Evolutionary conservation across 2,113 vertebrate genomes (phyloP).

Genomic region (Poeciliopsis turrubarensis): DNA sequence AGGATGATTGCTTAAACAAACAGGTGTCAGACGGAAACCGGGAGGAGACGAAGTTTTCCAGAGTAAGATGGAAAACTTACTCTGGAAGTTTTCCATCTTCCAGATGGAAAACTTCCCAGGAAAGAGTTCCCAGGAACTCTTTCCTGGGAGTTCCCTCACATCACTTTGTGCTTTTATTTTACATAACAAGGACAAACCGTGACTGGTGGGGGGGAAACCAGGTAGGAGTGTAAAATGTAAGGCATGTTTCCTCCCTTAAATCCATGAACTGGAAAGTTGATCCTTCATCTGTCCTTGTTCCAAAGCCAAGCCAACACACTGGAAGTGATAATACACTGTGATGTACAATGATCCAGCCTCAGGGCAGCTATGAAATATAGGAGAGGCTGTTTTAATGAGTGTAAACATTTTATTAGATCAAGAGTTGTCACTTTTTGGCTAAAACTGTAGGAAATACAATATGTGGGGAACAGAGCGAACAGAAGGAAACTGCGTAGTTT

Average conservation of each 20-base stretch:
- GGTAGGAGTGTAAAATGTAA: neutral
- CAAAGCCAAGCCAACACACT: neutral
- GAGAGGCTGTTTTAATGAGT: neutral
- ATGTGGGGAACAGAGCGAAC: neutral
- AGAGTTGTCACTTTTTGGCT: neutral
- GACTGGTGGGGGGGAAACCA: conserved; percentile 26
- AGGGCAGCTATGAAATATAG: neutral
- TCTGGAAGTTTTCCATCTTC: no score
- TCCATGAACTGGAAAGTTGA: fast-evolving
- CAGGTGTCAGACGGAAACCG: conserved; percentile 36
- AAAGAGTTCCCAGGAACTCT: no score
- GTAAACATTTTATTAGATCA: neutral
- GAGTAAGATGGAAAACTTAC: conserved; percentile 15
- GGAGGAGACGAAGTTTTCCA: conserved; percentile 25
- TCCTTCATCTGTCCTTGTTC: neutral
- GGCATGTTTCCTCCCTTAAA: conserved; percentile 5
- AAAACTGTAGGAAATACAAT: neutral
- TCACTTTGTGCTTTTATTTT: neutral
- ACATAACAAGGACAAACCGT: conserved; percentile 17
- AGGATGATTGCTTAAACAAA: conserved; percentile 25
- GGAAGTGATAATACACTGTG: neutral
- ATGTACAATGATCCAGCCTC: neutral
- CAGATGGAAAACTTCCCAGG: no score
- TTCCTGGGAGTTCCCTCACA: conserved; percentile 3
- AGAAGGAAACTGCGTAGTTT: neutral